Conservation (phyloP, 2,888 invertebrate genomes). For the Acrobasis suavella region DNA sequence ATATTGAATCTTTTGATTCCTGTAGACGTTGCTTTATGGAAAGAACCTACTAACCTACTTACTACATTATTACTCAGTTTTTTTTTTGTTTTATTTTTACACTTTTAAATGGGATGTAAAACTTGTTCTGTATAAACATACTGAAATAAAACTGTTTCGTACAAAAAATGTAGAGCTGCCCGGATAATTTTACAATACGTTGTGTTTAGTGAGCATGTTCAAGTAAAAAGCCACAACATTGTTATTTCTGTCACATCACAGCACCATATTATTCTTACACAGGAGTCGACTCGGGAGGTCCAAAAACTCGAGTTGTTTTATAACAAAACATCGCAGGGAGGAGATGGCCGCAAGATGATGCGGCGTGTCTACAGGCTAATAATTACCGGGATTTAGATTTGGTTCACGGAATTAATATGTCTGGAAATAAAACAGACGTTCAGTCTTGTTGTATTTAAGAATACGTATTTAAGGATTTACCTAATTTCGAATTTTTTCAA, state of each 20-base stretch:
- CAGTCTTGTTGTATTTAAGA: background rate
- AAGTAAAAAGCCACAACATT: background rate
- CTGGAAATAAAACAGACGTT: background rate
- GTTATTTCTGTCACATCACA: slow-evolving; percentile 5
- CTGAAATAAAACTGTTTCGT: too few relatives aligned
- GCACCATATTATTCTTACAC: slow-evolving; percentile 9
- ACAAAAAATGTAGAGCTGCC: too few relatives aligned
- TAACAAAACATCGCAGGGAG: slow-evolving; percentile 13
- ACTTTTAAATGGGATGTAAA: too few relatives aligned
- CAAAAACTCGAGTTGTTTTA: slow-evolving; percentile 10
- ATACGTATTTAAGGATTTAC: background rate
- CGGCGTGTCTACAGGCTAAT: background rate
- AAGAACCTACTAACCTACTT: too few relatives aligned
- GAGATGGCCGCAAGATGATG: slow-evolving; percentile 7
- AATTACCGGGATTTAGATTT: background rate
- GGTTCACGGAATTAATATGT: background rate
- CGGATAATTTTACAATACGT: too few relatives aligned
- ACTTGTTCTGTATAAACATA: too few relatives aligned
- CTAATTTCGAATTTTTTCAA: background rate
- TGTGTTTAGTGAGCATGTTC: slow-evolving; percentile 1
- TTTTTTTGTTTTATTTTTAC: too few relatives aligned
- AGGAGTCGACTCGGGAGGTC: slow-evolving; percentile 28
- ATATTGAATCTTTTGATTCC: too few relatives aligned
- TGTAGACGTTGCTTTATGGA: too few relatives aligned
- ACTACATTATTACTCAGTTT: too few relatives aligned